A percentile compares a stretch with the other conserved stretches of the same genome.
Evolutionary conservation across 2,113 vertebrate genomes (phyloP).

Genomic region (Trichechus manatus): DNA sequence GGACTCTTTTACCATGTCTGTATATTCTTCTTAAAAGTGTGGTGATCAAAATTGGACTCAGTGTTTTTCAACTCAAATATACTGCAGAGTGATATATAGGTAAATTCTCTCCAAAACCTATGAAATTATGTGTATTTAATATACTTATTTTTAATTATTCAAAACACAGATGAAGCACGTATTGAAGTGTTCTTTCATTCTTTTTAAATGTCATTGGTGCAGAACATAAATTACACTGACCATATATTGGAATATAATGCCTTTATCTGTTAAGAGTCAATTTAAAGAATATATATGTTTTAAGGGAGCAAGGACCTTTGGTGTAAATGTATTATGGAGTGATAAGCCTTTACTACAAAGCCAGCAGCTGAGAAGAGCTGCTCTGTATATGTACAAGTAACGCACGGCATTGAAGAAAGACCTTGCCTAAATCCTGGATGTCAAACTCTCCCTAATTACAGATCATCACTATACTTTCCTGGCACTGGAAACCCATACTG

Average conservation of each 20-base stretch:
- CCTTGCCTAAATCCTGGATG: not conserved
- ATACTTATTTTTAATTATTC: not conserved
- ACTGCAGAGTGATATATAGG: not conserved
- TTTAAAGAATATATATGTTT: not conserved
- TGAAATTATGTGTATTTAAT: not conserved
- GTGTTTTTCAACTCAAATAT: not conserved
- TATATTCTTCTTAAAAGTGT: not conserved
- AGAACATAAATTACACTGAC: not conserved
- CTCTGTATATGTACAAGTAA: not conserved
- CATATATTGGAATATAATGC: not conserved
- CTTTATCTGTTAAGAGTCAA: not conserved
- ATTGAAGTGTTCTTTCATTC: not conserved
- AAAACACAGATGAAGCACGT: not conserved
- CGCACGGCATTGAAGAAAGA: not conserved
- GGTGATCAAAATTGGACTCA: not conserved
- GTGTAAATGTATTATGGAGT: not conserved
- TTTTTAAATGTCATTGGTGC: not conserved
- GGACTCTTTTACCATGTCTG: not conserved
- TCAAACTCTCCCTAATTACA: not conserved
- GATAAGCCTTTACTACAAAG: not conserved
- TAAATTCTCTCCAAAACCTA: slow-evolving; percentile 27
- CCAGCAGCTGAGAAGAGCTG: not conserved
- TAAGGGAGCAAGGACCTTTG: not conserved
- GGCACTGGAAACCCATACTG: not conserved
- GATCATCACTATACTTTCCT: not conserved